Evolutionary conservation across 2,888 invertebrate species (phyloP).

Genomic region (Capitulum mitella): DNA sequence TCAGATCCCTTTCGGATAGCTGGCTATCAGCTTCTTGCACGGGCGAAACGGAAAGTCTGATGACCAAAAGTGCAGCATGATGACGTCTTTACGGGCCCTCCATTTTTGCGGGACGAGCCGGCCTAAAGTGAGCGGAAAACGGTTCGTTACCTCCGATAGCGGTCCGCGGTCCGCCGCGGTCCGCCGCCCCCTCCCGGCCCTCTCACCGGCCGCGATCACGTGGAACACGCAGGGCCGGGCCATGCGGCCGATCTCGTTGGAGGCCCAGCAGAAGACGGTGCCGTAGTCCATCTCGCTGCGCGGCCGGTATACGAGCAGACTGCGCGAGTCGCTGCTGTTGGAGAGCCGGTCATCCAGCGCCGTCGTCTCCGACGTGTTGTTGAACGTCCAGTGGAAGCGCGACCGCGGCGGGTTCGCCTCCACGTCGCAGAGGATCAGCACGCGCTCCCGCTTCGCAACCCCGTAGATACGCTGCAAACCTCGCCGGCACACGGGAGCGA

Average conservation of each 20-base stretch:
- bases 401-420: slow-evolving; percentile 86
- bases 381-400: slow-evolving; percentile 88
- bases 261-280: slow-evolving; percentile 36
- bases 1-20: too few species aligned
- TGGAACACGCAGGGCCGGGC: not conserved
- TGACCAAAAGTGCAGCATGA: too few species aligned
- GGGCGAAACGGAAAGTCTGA: too few species aligned
- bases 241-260: not conserved
- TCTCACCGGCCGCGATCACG: not conserved
- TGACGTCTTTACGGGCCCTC: too few species aligned
- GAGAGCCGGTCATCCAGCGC: slow-evolving; percentile 32
- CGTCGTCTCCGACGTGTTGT: slow-evolving; percentile 76
- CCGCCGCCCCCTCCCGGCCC: not conserved
- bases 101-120: too few species aligned
- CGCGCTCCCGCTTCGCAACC: slow-evolving; percentile 76
- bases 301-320: not conserved
- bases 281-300: slow-evolving; percentile 39
- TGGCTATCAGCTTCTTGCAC: too few species aligned
- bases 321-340: not conserved
- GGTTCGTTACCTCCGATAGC: too few species aligned
- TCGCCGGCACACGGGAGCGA: slow-evolving; percentile 72
- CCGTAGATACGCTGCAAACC: slow-evolving; percentile 72
- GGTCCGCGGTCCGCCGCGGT: too few species aligned
- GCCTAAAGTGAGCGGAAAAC: too few species aligned
- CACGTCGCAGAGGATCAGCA: slow-evolving; percentile 79